Percentiles rank a stretch among this genome's conserved stretches.
These are phyloP conservation scores for Oryzias javanicus DNA, from an alignment of 2,113 vertebrate genomes.

Conservation along the genomic window DNA sequence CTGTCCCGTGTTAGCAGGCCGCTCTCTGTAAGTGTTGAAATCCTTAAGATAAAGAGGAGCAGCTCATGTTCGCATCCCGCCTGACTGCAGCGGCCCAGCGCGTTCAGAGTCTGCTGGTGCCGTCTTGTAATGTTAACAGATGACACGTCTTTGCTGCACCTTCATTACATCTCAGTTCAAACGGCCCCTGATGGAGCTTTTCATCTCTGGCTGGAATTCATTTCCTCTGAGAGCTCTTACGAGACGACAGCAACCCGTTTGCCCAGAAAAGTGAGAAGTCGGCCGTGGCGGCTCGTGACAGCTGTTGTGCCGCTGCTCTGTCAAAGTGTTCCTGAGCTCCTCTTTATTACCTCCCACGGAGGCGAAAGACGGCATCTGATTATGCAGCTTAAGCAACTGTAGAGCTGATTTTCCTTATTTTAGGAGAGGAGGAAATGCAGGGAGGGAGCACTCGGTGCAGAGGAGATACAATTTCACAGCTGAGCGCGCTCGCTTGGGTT, in stretches of 20 bases:
- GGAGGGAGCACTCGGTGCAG: slow-evolving; percentile 29
- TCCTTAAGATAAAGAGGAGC: slow-evolving; percentile 23
- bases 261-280: slow-evolving; percentile 24
- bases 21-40: slow-evolving; percentile 31
- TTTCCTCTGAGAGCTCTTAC: slow-evolving; percentile 23
- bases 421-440: background rate
- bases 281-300: slow-evolving; percentile 8
- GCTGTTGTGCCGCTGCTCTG: background rate
- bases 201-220: slow-evolving; percentile 12
- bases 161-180: slow-evolving; percentile 34
- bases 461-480: slow-evolving; percentile 77
- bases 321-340: slow-evolving; percentile 27
- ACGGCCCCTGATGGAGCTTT: slow-evolving; percentile 30
- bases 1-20: slow-evolving; percentile 17
- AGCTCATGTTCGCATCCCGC: background rate
- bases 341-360: slow-evolving; percentile 17
- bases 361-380: slow-evolving; percentile 23
- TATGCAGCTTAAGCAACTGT: slow-evolving; percentile 21
- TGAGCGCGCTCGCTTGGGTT: slow-evolving; percentile 62
- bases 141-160: slow-evolving; percentile 15
- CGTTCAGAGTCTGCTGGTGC: slow-evolving; percentile 27
- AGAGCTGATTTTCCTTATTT: too few relatives aligned
- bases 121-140: slow-evolving; percentile 31
- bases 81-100: slow-evolving; percentile 5
- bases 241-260: slow-evolving; percentile 13